Base-by-base conservation (phyloP, 2,888 invertebrate species). In the Philonicus albiceps region DNA sequence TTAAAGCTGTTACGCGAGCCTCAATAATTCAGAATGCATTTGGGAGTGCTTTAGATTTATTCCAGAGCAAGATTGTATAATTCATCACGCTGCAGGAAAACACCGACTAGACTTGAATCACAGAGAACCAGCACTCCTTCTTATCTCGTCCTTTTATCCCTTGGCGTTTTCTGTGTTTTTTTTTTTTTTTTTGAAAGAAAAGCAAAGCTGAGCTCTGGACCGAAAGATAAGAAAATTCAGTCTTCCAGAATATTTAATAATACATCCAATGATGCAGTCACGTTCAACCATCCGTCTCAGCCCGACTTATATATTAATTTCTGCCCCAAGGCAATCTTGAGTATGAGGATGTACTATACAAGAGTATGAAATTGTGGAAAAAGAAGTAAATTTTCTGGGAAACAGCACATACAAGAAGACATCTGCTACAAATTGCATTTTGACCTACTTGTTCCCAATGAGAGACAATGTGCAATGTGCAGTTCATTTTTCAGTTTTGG, bases 401-500 rank as follows among this genome's bases (percentile, higher is more conserved):
- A 83, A 72, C 13, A 83, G 83, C 72, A 83, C 83, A 83, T 72
- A 83, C 72, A 37, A 55, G 83, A 72, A 83, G 72, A 64, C 83
- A 83, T 83, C 83, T 83, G 83, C 37, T 83, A 83, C 83, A 83
- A 83, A 83, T 83, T 83, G 83, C 83, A 83, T 83, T 83, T 83
- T 83, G 83, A 83, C 83, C 83, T 83, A 83, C 72, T 83, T 83
- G 72, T 83, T 72, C 37, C 43, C 64, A 83, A 22, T 83, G 40
- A 83, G 16, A 40, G 83, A 83, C 83, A 83, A 37, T 83, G 64
- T 64, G 83, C 83, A 83, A 16, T 55, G 83, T 64, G 34, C 37
- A 27, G 37, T 27, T 72, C n/a, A 19, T 37, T 55, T 64, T 83
- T 22, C 83, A 37, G 55, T 83, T 83, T 55, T 55, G 31, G 72